Evolutionary conservation across 2,797 vertebrate species (phyloP).

Genomic region (Danio aesculapii): DNA sequence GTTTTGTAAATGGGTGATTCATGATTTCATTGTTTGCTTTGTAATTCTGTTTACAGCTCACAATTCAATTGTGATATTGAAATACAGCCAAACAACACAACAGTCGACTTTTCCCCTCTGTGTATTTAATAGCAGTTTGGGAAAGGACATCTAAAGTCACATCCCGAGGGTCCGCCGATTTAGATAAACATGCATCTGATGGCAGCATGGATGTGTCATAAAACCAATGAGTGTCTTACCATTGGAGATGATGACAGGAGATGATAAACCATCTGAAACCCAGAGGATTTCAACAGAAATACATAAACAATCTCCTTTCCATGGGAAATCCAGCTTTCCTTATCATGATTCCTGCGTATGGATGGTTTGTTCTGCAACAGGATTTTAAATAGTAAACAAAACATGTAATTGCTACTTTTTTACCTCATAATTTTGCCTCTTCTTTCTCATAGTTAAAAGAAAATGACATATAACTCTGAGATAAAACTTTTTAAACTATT

Average conservation of each 20-base stretch:
- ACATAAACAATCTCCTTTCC: conserved; percentile 11
- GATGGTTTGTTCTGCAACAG: too few relatives aligned
- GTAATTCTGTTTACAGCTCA: neutral
- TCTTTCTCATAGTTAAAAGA: too few relatives aligned
- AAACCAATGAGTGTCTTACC: conserved; percentile 70
- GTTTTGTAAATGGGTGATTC: neutral
- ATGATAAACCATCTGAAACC: conserved; percentile 51
- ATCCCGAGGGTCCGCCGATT: conserved; percentile 59
- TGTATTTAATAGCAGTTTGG: conserved; percentile 22
- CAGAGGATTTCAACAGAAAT: neutral
- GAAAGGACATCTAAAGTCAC: conserved; percentile 33
- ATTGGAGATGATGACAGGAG: conserved; percentile 66
- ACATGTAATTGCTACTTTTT: too few relatives aligned
- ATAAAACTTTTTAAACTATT: too few relatives aligned
- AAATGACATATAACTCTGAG: too few relatives aligned
- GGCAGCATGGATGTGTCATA: conserved; percentile 67
- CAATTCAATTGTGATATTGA: neutral
- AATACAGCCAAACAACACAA: neutral
- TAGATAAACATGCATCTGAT: conserved; percentile 67
- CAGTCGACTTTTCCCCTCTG: neutral
- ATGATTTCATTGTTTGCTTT: neutral
- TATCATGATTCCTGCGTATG: neutral
- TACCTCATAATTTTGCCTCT: too few relatives aligned
- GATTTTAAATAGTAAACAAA: too few relatives aligned
- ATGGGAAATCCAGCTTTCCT: neutral